Conservation (phyloP, 2,113 vertebrate species). For the Callocephalon fimbriatum region DNA sequence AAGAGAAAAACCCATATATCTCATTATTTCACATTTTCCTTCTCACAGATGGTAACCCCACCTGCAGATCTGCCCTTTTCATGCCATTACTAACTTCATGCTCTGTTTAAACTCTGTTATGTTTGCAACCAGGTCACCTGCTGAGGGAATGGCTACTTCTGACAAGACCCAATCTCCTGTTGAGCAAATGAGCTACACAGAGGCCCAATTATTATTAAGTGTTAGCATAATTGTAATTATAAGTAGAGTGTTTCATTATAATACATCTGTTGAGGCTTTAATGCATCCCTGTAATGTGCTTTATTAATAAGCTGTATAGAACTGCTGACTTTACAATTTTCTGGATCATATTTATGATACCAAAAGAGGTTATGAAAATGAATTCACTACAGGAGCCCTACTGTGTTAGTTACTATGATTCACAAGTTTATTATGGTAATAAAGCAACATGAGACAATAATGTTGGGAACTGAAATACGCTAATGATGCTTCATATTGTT, state of each 20-base stretch:
- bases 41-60: conserved; percentile 57
- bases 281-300: conserved; percentile 68
- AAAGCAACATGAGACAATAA: conserved; percentile 78
- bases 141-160: conserved; percentile 68
- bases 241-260: conserved; percentile 77
- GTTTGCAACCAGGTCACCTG: conserved; percentile 68
- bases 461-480: conserved; percentile 50
- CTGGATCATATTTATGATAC: conserved; percentile 75
- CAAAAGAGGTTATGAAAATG: conserved; percentile 80
- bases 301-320: conserved; percentile 77
- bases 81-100: conserved; percentile 37
- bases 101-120: conserved; percentile 55
- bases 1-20: neutral
- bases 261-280: conserved; percentile 78
- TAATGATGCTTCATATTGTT: conserved; percentile 69
- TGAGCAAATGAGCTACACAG: conserved; percentile 71
- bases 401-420: conserved; percentile 78
- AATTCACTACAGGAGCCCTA: conserved; percentile 70
- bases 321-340: conserved; percentile 81
- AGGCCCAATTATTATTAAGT: conserved; percentile 80
- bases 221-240: conserved; percentile 81
- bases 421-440: conserved; percentile 81
- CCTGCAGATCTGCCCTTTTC: conserved; percentile 57
- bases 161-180: conserved; percentile 65
- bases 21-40: conserved; percentile 51